phyloP scores from a whole-genome alignment of 2,888 invertebrate species.

The Aspidapion aeneum region DNA sequence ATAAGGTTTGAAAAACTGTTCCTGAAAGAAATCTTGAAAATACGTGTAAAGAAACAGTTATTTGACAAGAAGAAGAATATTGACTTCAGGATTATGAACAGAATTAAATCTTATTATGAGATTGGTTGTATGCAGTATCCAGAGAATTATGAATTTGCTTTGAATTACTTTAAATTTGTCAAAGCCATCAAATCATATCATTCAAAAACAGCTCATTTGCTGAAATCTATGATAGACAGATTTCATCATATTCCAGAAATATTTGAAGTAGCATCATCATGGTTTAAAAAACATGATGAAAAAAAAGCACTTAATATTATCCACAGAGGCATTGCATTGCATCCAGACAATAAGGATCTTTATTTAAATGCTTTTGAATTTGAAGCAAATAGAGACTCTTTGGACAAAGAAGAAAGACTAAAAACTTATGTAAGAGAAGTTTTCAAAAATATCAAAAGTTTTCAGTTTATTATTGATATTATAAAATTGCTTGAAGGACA shows the following conservation, averaged over 20 bases:
- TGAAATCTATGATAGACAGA: constrained; percentile 15
- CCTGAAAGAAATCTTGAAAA: constrained; percentile 6
- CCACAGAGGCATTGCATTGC: constrained; percentile 13
- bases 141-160: constrained; percentile 6
- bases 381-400: constrained; percentile 10
- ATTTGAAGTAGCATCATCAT: constrained; percentile 17
- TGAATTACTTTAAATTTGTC: constrained; percentile 13
- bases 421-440: constrained; percentile 15
- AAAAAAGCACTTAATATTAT: constrained; percentile 17
- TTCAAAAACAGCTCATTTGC: constrained; percentile 1
- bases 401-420: constrained; percentile 7
- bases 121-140: constrained; percentile 7
- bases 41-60: neutral
- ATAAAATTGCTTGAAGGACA: constrained; percentile 12
- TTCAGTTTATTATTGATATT: constrained; percentile 13
- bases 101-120: constrained; percentile 12
- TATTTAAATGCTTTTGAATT: constrained; percentile 18
- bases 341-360: constrained; percentile 11
- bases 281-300: constrained; percentile 8
- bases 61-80: constrained; percentile 1
- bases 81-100: constrained; percentile 8
- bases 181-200: constrained; percentile 7
- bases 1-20: constrained; percentile 10
- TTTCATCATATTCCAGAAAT: constrained; percentile 14
- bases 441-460: constrained; percentile 12